These are phyloP conservation scores for Dicycla oo DNA, from an alignment of 2,888 invertebrate genomes.

Conservation along the genomic window DNA sequence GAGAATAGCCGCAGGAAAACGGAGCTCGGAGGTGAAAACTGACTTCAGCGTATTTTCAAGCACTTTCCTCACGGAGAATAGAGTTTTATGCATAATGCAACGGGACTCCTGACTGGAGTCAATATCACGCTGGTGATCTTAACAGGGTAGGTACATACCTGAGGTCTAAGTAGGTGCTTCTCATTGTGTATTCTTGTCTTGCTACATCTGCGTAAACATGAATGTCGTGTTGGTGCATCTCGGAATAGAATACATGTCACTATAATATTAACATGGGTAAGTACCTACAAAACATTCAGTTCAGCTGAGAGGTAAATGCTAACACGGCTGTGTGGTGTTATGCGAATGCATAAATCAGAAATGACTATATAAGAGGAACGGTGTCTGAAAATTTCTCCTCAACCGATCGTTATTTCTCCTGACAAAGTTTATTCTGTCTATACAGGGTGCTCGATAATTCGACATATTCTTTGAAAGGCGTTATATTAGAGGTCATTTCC, in stretches of 20 bases:
- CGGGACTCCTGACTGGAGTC: background rate
- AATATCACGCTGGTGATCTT: slow-evolving; percentile 1
- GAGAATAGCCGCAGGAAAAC: background rate
- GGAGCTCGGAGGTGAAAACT: background rate
- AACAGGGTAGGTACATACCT: no score
- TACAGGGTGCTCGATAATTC: no score
- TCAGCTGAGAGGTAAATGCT: background rate
- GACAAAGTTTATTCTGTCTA: no score
- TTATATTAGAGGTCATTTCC: no score
- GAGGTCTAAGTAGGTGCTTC: background rate
- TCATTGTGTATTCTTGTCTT: slow-evolving; percentile 7
- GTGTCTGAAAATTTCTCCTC: no score
- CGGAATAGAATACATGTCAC: no score
- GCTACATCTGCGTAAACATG: background rate
- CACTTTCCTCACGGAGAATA: slow-evolving; percentile 15
- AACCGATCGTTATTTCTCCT: no score
- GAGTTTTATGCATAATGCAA: slow-evolving; percentile 39
- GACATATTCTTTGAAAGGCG: no score
- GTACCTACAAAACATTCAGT: no score
- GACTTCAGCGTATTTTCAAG: slow-evolving; percentile 19
- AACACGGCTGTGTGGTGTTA: background rate
- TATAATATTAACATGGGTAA: no score
- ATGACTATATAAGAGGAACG: background rate
- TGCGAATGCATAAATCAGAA: background rate
- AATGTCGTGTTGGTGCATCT: background rate